Conservation (phyloP, 2,113 vertebrate genomes). For the Mirounga angustirostris region DNA sequence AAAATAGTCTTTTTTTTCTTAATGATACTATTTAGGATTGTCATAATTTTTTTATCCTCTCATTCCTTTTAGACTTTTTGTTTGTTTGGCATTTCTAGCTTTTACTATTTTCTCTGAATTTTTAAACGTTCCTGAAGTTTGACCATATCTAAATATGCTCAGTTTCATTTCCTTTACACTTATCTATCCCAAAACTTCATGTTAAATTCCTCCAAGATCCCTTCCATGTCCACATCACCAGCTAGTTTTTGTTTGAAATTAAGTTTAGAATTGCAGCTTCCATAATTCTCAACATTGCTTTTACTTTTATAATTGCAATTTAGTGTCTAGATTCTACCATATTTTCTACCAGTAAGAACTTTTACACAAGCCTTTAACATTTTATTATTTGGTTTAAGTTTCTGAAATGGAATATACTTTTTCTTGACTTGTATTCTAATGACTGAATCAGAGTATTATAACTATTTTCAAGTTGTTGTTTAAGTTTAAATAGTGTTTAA, state of each 20-base stretch:
- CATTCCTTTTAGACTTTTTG: not conserved
- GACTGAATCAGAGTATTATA: not conserved
- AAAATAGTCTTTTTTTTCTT: not conserved
- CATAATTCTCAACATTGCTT: not conserved
- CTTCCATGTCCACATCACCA: not conserved
- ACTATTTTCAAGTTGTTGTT: not conserved
- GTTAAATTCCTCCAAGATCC: not conserved
- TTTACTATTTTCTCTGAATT: not conserved
- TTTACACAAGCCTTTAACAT: not conserved
- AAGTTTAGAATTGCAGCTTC: not conserved
- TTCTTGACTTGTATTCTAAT: not conserved
- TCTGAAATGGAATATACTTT: not conserved
- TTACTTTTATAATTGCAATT: not conserved
- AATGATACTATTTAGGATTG: not conserved
- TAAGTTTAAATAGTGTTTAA: not conserved
- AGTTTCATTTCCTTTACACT: not conserved
- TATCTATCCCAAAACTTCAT: not conserved
- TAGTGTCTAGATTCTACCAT: not conserved
- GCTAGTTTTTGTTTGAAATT: not conserved
- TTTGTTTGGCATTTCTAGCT: not conserved
- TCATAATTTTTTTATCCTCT: not conserved
- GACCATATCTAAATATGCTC: not conserved
- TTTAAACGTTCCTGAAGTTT: constrained; percentile 1
- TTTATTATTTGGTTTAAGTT: not conserved
- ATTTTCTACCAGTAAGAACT: not conserved